These are phyloP conservation scores for Strigamia crassipes DNA, from an alignment of 2,888 invertebrate species.

Conservation along the genomic window DNA sequence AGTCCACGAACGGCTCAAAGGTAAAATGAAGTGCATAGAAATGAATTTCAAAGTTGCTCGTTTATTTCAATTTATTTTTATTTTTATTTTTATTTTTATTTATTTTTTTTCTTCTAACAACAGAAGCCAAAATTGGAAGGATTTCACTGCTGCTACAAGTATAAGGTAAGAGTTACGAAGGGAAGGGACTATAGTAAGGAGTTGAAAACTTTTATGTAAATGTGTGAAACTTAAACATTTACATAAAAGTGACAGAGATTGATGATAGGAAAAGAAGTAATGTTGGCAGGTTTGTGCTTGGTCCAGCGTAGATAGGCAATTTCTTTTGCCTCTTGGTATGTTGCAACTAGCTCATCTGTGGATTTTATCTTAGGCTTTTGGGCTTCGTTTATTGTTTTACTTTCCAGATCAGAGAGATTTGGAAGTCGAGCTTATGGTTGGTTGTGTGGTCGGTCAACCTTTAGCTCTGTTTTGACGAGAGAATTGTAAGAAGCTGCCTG, in stretches of 20 bases:
- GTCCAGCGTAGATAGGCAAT: neutral
- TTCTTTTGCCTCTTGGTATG: neutral
- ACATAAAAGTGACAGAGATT: neutral
- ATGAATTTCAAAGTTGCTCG: neutral
- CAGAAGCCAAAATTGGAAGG: neutral
- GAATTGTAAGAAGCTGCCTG: neutral
- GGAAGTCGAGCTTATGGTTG: neutral
- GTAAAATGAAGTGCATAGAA: neutral
- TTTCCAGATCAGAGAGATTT: conserved; percentile 10
- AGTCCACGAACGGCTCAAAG: neutral
- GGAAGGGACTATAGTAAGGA: too few species aligned
- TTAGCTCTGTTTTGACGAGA: conserved; percentile 4
- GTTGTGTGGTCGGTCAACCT: neutral
- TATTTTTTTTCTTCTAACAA: neutral
- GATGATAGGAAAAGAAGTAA: neutral
- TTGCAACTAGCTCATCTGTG: neutral
- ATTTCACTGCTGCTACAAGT: neutral
- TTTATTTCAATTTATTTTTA: too few species aligned
- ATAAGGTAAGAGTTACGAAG: neutral
- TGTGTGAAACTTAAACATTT: neutral
- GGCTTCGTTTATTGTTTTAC: conserved; percentile 10
- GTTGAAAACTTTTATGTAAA: neutral
- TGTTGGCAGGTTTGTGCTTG: neutral
- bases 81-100: neutral
- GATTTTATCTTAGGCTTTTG: neutral